Base-by-base conservation (phyloP, 2,797 vertebrate genomes). In the Nannoperca obscura region DNA sequence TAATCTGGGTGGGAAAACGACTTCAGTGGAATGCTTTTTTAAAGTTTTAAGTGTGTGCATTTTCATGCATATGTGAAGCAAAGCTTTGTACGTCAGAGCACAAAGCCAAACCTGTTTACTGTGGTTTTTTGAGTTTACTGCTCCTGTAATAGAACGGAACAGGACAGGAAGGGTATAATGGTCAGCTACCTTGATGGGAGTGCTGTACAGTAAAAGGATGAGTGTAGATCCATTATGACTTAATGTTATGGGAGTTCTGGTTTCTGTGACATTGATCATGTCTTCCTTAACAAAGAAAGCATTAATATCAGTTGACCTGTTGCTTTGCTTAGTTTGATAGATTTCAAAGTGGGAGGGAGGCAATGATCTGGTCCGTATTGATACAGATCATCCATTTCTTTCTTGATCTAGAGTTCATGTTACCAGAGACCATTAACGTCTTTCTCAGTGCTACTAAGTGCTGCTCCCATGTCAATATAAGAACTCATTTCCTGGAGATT, bases 1-100 rank as follows among this genome's bases (percentile, higher is more conserved):
- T 88, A 80, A 86, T 86, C 81, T 81, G 54, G 44, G 81, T 85
- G 78, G 76, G 83, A 88, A 84, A 88, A 75, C 24, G 7, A 79
- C 54, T 69, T 74, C 32, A 46, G 2, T 65, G 66, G 71, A 84
- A 85, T 76, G 34, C 30, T 66, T 61, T 71, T 27, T 38, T 30
- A 4, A 7, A n/a, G 54, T 50, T 38, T 30, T 5, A 7, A n/a
- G 54, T 50, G 52, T 47, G 53, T 65, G 46, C 22, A 30, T 49
- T 6, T 57, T 55, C 4, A n/a, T 22, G n/a, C 40, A 32, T 50
- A 53, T 4, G 2, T 79, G 62, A 62, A 24, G 55, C 20, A 62
- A 52, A 36, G n/a, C 40, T 74, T 61, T 64, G 64, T 24, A 4
- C 5, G 19, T 47, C 47, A 40, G 47, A 66, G 55, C 6, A 81